Conservation (phyloP, 1,140 invertebrate species). For the Cyclina sinensis region DNA sequence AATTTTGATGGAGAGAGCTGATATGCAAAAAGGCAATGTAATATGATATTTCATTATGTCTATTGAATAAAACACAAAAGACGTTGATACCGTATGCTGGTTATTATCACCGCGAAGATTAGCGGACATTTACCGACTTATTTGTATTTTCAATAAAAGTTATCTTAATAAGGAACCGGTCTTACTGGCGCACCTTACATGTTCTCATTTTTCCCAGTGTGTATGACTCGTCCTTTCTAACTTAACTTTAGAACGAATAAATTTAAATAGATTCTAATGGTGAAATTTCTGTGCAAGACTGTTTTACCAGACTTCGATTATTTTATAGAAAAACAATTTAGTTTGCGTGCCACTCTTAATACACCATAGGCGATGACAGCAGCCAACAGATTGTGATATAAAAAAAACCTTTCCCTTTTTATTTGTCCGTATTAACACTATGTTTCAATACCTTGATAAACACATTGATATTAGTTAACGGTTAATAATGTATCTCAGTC, state of each 20-base stretch:
- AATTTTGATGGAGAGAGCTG: conserved; percentile 2
- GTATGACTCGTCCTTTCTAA: too few relatives aligned
- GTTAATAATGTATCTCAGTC: conserved; percentile 24
- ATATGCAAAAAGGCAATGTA: conserved; percentile 35
- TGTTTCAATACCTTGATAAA: conserved; percentile 50
- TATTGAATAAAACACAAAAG: conserved; percentile 45
- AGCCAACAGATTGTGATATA: conserved; percentile 20
- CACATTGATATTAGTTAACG: conserved; percentile 31
- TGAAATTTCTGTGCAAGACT: too few relatives aligned
- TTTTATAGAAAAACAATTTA: too few relatives aligned
- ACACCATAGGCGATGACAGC: conserved; percentile 37
- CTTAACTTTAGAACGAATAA: too few relatives aligned
- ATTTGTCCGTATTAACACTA: conserved; percentile 56
- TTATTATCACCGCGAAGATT: not conserved
- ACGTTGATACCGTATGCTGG: not conserved
- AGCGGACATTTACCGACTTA: not conserved
- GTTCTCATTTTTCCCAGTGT: too few relatives aligned
- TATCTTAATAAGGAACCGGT: too few relatives aligned
- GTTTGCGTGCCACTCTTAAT: not conserved
- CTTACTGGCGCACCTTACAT: too few relatives aligned
- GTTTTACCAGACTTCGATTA: too few relatives aligned
- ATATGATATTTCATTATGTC: conserved; percentile 42
- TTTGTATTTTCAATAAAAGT: too few relatives aligned
- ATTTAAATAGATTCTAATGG: too few relatives aligned
- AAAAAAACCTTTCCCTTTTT: not conserved